Conservation (phyloP, 2,888 invertebrate genomes). For the Caenorhabditis panamensis region DNA sequence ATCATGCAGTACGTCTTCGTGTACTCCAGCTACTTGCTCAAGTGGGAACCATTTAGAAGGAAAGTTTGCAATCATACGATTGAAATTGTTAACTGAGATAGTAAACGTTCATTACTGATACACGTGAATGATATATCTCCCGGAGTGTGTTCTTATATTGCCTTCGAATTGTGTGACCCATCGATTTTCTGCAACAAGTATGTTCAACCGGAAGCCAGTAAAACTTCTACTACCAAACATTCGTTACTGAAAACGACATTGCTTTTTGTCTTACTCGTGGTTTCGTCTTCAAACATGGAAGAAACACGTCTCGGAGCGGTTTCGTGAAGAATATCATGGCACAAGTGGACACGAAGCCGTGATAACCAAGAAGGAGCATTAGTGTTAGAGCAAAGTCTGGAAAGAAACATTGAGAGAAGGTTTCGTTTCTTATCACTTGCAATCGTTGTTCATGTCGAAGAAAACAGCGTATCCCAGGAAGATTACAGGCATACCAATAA, state of each 20-base stretch:
- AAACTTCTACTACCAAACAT: too few species aligned
- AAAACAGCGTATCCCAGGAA: neutral
- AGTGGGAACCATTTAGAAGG: neutral
- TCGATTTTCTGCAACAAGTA: too few species aligned
- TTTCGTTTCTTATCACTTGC: neutral
- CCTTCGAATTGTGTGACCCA: too few species aligned
- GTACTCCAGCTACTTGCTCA: neutral
- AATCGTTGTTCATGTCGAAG: neutral
- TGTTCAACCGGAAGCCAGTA: neutral
- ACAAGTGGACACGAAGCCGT: slow-evolving; percentile 24
- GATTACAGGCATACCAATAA: neutral
- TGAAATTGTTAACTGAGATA: too few species aligned
- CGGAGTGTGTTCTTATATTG: too few species aligned
- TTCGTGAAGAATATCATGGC: slow-evolving; percentile 33
- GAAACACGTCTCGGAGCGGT: neutral
- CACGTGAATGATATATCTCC: too few species aligned
- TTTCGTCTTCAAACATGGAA: neutral
- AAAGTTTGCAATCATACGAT: neutral
- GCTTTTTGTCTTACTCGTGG: neutral
- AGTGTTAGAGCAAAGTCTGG: neutral
- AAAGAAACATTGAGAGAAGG: neutral
- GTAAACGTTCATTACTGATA: too few species aligned
- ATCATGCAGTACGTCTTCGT: slow-evolving; percentile 29
- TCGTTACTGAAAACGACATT: neutral
- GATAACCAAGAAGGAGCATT: slow-evolving; percentile 3